Conservation (phyloP, 1,140 invertebrate species). For the Macrosteles quadrilineatus region DNA sequence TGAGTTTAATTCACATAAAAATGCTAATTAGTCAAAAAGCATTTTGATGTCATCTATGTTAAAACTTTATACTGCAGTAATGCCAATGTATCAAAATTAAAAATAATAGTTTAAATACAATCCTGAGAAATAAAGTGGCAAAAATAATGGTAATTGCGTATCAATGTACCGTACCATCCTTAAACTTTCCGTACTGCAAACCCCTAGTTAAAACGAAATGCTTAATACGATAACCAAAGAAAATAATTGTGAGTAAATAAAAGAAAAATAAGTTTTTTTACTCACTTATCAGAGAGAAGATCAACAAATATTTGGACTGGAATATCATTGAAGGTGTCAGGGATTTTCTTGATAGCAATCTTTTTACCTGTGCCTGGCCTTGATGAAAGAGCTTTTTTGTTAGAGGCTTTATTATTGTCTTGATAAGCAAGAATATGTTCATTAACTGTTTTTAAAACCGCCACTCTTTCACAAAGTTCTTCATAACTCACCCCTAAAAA, state of each 20-base stretch:
- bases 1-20: no score
- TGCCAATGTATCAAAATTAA: no score
- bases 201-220: neutral
- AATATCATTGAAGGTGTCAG: neutral
- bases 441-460: neutral
- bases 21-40: no score
- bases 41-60: no score
- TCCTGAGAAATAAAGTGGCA: no score
- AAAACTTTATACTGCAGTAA: no score
- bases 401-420: neutral
- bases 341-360: neutral
- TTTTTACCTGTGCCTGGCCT: neutral
- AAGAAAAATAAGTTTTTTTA: neutral
- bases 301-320: slow-evolving; percentile 2
- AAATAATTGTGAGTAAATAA: neutral
- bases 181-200: no score
- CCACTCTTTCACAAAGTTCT: neutral
- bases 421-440: neutral
- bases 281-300: neutral
- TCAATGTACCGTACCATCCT: no score
- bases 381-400: neutral
- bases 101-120: no score
- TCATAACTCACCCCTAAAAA: slow-evolving; percentile 1
- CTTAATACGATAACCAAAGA: neutral
- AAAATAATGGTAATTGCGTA: no score